A percentile compares a stretch with the other conserved stretches of the same genome.
Conservation (phyloP, 2,888 invertebrate genomes). For the Apoda limacodes region DNA sequence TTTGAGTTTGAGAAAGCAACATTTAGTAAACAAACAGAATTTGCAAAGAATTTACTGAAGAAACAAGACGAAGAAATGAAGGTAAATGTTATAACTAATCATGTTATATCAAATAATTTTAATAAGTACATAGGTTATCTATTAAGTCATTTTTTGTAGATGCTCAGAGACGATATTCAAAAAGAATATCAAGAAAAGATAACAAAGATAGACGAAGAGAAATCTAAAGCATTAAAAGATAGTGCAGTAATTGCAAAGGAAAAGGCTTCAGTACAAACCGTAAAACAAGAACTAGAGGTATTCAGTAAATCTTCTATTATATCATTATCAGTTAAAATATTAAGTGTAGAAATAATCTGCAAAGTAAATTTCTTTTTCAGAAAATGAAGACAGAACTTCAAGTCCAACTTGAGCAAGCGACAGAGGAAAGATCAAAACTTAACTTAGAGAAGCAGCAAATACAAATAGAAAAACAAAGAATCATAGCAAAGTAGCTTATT, state of each 20-base stretch:
- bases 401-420: constrained; percentile 50
- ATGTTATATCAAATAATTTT: no score
- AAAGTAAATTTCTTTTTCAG: constrained; percentile 32
- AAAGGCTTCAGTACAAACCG: constrained; percentile 41
- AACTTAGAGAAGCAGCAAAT: constrained; percentile 52
- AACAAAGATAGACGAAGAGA: constrained; percentile 49
- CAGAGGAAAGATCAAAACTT: constrained; percentile 48
- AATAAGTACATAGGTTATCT: no score
- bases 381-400: constrained; percentile 56
- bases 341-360: no score
- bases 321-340: no score
- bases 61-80: constrained; percentile 72
- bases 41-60: constrained; percentile 65
- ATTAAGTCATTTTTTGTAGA: constrained; percentile 36
- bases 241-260: constrained; percentile 43
- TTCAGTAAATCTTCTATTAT: no score
- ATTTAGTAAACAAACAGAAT: constrained; percentile 71
- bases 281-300: constrained; percentile 57
- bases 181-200: constrained; percentile 54
- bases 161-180: constrained; percentile 50
- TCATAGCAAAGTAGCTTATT: constrained; percentile 44
- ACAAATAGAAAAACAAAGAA: constrained; percentile 54
- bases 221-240: constrained; percentile 40
- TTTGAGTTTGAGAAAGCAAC: constrained; percentile 73
- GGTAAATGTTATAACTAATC: constrained; percentile 34